A percentile compares a stretch with the other conserved stretches of the same genome.
These are phyloP conservation scores for Lithobius niger DNA, from an alignment of 1,140 invertebrate genomes.

Conservation along the genomic window DNA sequence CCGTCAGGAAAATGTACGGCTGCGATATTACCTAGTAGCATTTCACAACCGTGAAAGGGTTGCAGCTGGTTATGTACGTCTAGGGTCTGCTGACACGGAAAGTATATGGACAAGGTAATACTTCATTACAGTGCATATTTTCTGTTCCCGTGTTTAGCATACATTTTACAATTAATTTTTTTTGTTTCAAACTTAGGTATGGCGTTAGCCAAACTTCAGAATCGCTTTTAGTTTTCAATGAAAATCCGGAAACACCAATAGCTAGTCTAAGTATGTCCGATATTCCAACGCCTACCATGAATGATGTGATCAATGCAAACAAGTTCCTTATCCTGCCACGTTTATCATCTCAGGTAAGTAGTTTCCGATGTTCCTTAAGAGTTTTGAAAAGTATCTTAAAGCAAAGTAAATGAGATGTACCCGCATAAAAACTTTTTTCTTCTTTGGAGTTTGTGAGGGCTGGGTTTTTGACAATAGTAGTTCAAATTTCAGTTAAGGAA, in stretches of 20 bases:
- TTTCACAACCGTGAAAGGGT: conserved; percentile 70
- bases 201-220: conserved; percentile 63
- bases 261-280: conserved; percentile 75
- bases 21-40: conserved; percentile 76
- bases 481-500: too few species aligned
- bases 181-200: too few species aligned
- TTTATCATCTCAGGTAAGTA: conserved; percentile 79
- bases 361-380: too few species aligned
- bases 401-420: too few species aligned
- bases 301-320: conserved; percentile 75
- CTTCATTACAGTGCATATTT: not conserved
- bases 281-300: conserved; percentile 70
- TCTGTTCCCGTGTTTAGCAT: too few species aligned
- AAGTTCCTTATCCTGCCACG: conserved; percentile 76
- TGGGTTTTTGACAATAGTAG: too few species aligned
- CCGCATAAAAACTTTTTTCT: too few species aligned
- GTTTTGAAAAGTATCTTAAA: too few species aligned
- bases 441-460: too few species aligned
- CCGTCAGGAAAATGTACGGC: conserved; percentile 51
- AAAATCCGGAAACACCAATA: conserved; percentile 61
- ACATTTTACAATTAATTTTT: too few species aligned
- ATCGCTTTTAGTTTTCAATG: conserved; percentile 79
- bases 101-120: conserved; percentile 35
- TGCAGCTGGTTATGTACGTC: conserved; percentile 66
- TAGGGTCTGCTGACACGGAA: conserved; percentile 40